Percentiles rank a stretch among this genome's conserved stretches.
Evolutionary conservation across 37 sponge, comb jelly and placozoan species (phyloP).

Genomic region (Spongilla lacustris): DNA sequence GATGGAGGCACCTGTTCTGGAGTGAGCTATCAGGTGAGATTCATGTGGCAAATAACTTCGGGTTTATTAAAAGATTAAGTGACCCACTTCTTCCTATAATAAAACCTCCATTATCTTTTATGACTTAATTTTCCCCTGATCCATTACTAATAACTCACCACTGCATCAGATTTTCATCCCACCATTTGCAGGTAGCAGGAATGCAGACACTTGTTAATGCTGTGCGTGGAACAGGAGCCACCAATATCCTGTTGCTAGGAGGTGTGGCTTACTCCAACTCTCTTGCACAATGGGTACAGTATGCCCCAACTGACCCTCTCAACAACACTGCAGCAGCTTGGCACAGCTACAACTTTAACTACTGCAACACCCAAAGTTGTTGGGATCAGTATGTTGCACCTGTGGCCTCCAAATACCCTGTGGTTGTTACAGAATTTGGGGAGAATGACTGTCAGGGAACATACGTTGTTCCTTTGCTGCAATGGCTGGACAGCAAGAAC

Average conservation of each 20-base stretch:
- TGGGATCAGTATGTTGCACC: conserved; percentile 19
- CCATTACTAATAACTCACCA: background rate
- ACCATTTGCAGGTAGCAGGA: background rate
- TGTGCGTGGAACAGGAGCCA: conserved; percentile 22
- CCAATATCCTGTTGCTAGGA: conserved; percentile 21
- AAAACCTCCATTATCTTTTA: too few relatives aligned
- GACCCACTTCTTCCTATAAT: too few relatives aligned
- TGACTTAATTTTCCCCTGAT: too few relatives aligned
- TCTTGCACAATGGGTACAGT: conserved; percentile 19
- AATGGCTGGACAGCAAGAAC: conserved; percentile 23
- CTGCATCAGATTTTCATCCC: background rate
- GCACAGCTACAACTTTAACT: conserved; percentile 49
- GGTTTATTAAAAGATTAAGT: too few relatives aligned
- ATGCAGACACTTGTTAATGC: conserved; percentile 21
- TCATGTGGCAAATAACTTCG: background rate
- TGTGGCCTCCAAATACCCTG: conserved; percentile 5
- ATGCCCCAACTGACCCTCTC: conserved; percentile 6
- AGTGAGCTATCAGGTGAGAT: conserved; percentile 1
- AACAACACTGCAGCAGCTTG: conserved; percentile 32
- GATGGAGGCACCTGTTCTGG: conserved; percentile 39
- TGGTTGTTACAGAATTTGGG: conserved; percentile 34
- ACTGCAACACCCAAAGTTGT: conserved; percentile 16
- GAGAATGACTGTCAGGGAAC: conserved; percentile 33
- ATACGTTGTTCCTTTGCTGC: conserved; percentile 8
- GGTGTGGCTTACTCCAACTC: conserved; percentile 34